Evolutionary conservation across 2,888 invertebrate genomes (phyloP), one percentile per base, ranked within the genome.

Genomic region (Meiosimyza decipiens): DNA sequence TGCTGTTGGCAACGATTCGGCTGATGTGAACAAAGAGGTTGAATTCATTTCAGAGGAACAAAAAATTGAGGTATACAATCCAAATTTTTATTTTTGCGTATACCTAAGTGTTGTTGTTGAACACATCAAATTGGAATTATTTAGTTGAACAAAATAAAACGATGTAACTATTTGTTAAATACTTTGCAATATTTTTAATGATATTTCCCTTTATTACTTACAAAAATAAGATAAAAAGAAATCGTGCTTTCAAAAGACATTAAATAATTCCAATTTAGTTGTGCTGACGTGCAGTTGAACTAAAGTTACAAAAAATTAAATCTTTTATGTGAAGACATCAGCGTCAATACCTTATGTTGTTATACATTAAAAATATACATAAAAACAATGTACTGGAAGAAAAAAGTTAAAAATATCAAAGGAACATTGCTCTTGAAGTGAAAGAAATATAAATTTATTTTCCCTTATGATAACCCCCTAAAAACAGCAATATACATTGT

Each of bases 41-140:
- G 91, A 92, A 83, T 91, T 92, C 82, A 90, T 91, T 54, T 87
- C 88, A 74, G 91, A 91, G 80, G 89, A 90, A 62, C 89, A 91
- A 60, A 83, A 84, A 74, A 86, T 87, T 77, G 87, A 87, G 87
- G 87, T 87, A 84, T 76, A 77, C 63, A 65, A 28, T 13, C 11
- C 66, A 69, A 54, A 62, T 7, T 64, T 72, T 33, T n/a, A 12
- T 18, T 59, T 12, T 54, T 70, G 15, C 50, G 1, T 40, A 40
- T 40, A 40, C 51, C 62, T 69, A 65, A 71, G 65, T 70, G 69
- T 75, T 65, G 50, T 63, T 75, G 50, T 63, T 75, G 50, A 65
- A 75, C 77, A 76, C 76, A 75, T 71, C 73, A 77, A 79, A 78
- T 40, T 74, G 75, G 75, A 75, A 76, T 79, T 77, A 75, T 78